A percentile compares a stretch with the other conserved stretches of the same genome.
These are phyloP conservation scores for Noctua janthe DNA, from an alignment of 2,888 invertebrate genomes.

Conservation along the genomic window DNA sequence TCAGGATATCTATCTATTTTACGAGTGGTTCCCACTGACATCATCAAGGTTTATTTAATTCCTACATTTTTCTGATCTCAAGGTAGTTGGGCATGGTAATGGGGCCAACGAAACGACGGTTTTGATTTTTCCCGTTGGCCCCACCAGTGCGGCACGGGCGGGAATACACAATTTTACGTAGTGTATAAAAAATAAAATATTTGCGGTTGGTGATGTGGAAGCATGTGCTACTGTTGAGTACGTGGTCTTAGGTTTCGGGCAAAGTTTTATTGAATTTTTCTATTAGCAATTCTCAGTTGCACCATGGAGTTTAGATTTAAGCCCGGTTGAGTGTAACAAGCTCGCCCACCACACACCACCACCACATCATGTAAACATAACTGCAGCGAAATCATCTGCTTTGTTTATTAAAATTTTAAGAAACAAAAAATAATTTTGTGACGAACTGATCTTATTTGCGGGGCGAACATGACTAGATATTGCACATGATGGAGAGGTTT, in stretches of 20 bases:
- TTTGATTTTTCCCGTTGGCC: no score
- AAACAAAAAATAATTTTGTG: background rate
- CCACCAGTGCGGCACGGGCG: no score
- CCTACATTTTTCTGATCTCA: no score
- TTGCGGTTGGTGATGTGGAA: background rate
- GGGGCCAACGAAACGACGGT: no score
- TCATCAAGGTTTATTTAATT: no score
- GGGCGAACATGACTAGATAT: no score
- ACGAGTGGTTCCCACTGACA: no score
- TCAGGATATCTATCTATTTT: background rate
- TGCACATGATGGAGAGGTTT: no score
- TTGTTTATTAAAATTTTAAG: background rate
- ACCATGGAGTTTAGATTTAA: rapidly evolving
- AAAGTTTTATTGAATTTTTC: background rate
- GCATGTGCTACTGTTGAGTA: background rate
- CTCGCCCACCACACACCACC: background rate
- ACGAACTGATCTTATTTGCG: no score
- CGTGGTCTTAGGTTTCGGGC: background rate
- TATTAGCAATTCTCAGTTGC: background rate
- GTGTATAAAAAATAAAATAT: background rate
- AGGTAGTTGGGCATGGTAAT: no score
- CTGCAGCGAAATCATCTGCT: rapidly evolving
- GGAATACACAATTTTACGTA: no score
- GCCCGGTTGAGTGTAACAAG: background rate
- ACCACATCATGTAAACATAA: background rate